A percentile compares a stretch with the other conserved stretches of the same genome.
These are phyloP conservation scores for Scomber scombrus DNA, from an alignment of 2,113 vertebrate species.

Conservation along the genomic window DNA sequence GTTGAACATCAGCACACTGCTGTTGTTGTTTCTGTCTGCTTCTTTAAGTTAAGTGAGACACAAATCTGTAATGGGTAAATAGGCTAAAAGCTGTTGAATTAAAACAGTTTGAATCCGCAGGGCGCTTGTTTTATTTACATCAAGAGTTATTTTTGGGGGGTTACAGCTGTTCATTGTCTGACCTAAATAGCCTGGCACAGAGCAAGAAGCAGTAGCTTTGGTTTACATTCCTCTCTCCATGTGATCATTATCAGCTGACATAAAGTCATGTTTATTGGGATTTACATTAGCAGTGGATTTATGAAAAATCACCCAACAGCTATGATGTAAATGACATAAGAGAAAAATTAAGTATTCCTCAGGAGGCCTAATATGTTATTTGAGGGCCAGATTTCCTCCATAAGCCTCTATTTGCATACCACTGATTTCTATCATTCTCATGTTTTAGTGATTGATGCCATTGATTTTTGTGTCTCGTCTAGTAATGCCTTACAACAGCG, in stretches of 20 bases:
- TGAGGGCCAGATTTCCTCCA: background rate
- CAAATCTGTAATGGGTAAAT: too few relatives aligned
- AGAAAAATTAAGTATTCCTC: too few relatives aligned
- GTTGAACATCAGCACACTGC: too few relatives aligned
- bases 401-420: background rate
- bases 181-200: too few relatives aligned
- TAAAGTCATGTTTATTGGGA: background rate
- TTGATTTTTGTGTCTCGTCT: conserved; percentile 65
- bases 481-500: conserved; percentile 99
- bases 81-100: background rate
- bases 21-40: too few relatives aligned
- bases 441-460: background rate
- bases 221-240: too few relatives aligned
- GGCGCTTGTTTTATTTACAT: background rate
- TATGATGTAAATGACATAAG: background rate
- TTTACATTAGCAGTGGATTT: background rate
- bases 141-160: too few relatives aligned
- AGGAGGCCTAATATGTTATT: too few relatives aligned
- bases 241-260: background rate
- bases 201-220: too few relatives aligned
- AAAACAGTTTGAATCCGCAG: background rate
- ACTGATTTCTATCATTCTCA: background rate
- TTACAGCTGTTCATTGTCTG: too few relatives aligned
- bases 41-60: too few relatives aligned
- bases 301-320: background rate